Evolutionary conservation across 1,140 invertebrate genomes (phyloP), one percentile per base, ranked within the genome.

Genomic region (Eurytemora carolleeae): DNA sequence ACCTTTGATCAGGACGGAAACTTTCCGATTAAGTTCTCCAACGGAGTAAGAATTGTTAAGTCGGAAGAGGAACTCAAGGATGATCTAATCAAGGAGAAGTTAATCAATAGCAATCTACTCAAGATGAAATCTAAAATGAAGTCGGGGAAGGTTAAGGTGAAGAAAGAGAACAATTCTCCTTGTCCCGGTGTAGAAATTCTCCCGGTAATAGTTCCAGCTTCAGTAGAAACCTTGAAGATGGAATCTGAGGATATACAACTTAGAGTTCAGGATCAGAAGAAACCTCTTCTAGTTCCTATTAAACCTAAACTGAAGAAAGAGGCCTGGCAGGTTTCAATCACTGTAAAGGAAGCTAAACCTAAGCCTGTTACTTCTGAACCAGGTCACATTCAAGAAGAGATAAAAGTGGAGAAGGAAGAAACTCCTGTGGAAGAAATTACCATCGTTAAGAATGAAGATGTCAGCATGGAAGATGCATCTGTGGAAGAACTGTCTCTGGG

Each of bases 191-290:
- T 44, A 44, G 31, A 44, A 44, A 44, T 44, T 44, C 31, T 44
- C n/a, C 31, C 31, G 7, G 31, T 44, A n/a, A 44, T 44, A 12
- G 31, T n/a, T n/a, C n/a, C n/a, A n/a, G n/a, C n/a, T n/a, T n/a
- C n/a, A n/a, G n/a, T n/a, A n/a, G n/a, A n/a, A n/a, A n/a, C 53
- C 53, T 54, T 54, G 18, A 54, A 54, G 53, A 54, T 21, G 18
- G 53, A 21, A 21, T 2, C 19, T 18, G 3, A 2, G 19, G 12
- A 54, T 18, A 54, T 19, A 54, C 3, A 54, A 54, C 18, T 18
- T 54, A 54, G 2, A 52, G 44, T 52, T 15, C 44, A 52, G n/a
- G n/a, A n/a, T n/a, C n/a, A n/a, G n/a, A n/a, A n/a, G n/a, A n/a
- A n/a, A n/a, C n/a, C n/a, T n/a, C n/a, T 7, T 44, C 7, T 44